Evolutionary conservation across 1,140 invertebrate species (phyloP).

Genomic region (Brachionus rotundiformis): DNA sequence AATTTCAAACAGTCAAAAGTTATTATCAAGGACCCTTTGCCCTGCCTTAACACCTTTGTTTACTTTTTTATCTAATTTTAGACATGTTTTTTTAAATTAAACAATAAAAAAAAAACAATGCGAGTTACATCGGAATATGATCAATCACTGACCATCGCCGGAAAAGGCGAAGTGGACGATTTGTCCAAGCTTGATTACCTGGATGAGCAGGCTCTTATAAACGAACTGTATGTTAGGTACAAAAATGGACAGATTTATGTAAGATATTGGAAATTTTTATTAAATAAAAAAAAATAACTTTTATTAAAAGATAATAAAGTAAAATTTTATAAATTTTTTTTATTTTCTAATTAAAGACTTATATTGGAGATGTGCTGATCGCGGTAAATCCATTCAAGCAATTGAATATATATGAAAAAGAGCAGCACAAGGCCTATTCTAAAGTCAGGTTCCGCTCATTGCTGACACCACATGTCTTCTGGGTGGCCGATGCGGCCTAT

Average conservation of each 20-base stretch:
- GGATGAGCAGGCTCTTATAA: constrained; percentile 34
- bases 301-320: not conserved
- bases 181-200: constrained; percentile 26
- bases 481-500: constrained; percentile 18
- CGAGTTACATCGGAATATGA: constrained; percentile 17
- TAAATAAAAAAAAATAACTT: not conserved
- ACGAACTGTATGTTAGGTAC: constrained; percentile 37
- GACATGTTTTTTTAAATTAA: not conserved
- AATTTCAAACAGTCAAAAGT: not conserved
- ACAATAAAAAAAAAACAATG: not conserved
- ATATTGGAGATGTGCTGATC: constrained; percentile 81
- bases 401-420: constrained; percentile 74
- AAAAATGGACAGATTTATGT: constrained; percentile 52
- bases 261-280: constrained; percentile 8
- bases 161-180: constrained; percentile 50
- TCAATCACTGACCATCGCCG: not conserved
- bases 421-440: constrained; percentile 55
- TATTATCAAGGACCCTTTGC: not conserved
- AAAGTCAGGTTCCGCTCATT: constrained; percentile 33
- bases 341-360: constrained; percentile 69
- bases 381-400: constrained; percentile 81
- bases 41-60: not conserved
- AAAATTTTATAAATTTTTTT: not conserved
- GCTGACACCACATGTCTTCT: constrained; percentile 19
- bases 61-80: not conserved